Percentiles rank a stretch among this genome's conserved stretches.
phyloP scores from a whole-genome alignment of 2,797 vertebrate genomes.

The Notolabrus celidotus region DNA sequence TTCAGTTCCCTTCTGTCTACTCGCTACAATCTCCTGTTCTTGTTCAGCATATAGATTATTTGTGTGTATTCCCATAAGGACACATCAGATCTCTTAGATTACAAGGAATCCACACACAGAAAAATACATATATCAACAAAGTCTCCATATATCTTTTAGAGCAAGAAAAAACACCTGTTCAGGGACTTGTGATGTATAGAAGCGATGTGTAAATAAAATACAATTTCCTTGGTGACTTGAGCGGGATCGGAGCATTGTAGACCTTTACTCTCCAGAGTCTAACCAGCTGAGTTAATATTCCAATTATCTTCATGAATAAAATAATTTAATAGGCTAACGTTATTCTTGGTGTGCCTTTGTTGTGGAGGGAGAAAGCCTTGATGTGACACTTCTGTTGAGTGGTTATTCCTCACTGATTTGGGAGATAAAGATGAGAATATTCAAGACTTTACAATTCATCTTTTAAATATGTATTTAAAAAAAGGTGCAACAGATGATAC shows the following conservation, averaged over 20 bases:
- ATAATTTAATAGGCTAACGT: conserved; percentile 74
- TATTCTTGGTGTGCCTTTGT: conserved; percentile 64
- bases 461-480: background rate
- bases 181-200: conserved; percentile 19
- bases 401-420: conserved; percentile 29
- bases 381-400: conserved; percentile 40
- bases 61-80: background rate
- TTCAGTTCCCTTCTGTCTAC: background rate
- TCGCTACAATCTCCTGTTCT: background rate
- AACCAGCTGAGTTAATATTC: conserved; percentile 81
- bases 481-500: background rate
- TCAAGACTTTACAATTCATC: background rate
- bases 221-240: conserved; percentile 59
- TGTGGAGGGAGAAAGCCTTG: conserved; percentile 50
- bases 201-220: conserved; percentile 74
- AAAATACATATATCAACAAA: conserved; percentile 21
- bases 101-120: background rate
- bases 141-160: background rate
- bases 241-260: conserved; percentile 50
- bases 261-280: conserved; percentile 65
- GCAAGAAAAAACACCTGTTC: background rate
- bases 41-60: conserved; percentile 21
- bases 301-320: conserved; percentile 83
- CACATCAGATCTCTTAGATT: background rate
- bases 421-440: conserved; percentile 13